These are phyloP conservation scores for Lasioglossum oenotherae DNA, from an alignment of 2,888 invertebrate species.

Conservation along the genomic window DNA sequence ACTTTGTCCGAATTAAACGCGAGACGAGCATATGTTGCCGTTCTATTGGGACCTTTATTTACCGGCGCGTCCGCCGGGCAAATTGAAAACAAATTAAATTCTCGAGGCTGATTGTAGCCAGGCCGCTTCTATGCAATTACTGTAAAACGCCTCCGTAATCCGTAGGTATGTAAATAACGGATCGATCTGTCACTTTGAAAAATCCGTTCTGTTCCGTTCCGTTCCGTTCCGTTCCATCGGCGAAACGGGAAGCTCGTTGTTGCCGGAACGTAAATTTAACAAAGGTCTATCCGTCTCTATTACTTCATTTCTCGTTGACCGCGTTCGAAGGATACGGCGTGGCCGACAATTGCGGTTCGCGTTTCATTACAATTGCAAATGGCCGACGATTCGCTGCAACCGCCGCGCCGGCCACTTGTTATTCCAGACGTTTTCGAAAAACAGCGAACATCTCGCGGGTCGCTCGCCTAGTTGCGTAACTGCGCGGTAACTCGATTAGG, in stretches of 20 bases:
- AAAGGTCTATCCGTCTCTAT: not conserved
- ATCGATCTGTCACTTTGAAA: conserved; percentile 15
- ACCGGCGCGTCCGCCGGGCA: conserved; percentile 40
- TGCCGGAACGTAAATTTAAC: conserved; percentile 3
- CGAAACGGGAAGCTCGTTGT: too few species aligned
- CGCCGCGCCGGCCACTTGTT: conserved; percentile 1
- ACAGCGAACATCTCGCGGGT: conserved; percentile 1
- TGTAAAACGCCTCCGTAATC: conserved; percentile 66
- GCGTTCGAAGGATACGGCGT: conserved; percentile 35
- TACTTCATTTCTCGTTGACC: conserved; percentile 31
- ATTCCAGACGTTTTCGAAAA: conserved; percentile 22
- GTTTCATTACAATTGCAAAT: conserved; percentile 50
- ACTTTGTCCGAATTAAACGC: conserved; percentile 55
- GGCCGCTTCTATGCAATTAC: conserved; percentile 61
- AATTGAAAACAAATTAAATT: conserved; percentile 74
- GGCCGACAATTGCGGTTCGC: conserved; percentile 15
- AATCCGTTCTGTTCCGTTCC: conserved; percentile 16
- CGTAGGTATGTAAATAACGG: conserved; percentile 46
- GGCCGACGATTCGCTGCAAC: not conserved
- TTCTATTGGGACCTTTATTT: conserved; percentile 58
- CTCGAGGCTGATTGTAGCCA: conserved; percentile 50
- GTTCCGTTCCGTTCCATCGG: not conserved
- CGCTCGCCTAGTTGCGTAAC: not conserved
- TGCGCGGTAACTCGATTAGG: not conserved
- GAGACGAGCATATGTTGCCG: conserved; percentile 42